These are phyloP conservation scores for Malthinus seriepunctatus DNA, from an alignment of 2,888 invertebrate genomes.

Conservation along the genomic window DNA sequence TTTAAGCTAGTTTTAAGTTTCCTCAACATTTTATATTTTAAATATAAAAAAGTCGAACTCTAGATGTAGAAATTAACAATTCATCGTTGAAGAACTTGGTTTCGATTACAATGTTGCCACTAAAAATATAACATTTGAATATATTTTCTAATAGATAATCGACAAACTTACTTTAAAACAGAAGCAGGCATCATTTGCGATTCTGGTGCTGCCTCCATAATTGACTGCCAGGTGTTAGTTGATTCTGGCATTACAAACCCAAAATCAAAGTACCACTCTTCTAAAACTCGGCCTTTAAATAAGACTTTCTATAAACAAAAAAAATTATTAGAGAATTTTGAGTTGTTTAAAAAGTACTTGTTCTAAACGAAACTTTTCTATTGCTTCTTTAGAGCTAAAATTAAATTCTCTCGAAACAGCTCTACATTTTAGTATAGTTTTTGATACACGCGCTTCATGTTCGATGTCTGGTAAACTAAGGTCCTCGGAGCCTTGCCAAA, in stretches of 20 bases:
- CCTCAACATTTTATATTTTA: constrained; percentile 47
- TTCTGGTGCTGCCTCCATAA: constrained; percentile 98
- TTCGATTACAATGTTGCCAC: constrained; percentile 95
- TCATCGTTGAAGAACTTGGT: constrained; percentile 97
- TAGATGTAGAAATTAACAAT: constrained; percentile 90
- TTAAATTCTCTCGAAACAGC: constrained; percentile 89
- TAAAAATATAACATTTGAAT: constrained; percentile 56
- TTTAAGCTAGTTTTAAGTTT: no score
- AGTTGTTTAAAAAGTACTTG: constrained; percentile 57
- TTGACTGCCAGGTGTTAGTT: constrained; percentile 98
- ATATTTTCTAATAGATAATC: constrained; percentile 2
- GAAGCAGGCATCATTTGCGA: constrained; percentile 99
- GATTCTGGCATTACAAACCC: constrained; percentile 98
- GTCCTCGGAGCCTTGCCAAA: constrained; percentile 98
- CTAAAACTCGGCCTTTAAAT: constrained; percentile 87
- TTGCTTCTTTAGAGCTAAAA: constrained; percentile 87
- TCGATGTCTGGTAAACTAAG: constrained; percentile 86
- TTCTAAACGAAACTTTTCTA: constrained; percentile 95
- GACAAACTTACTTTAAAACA: constrained; percentile 78
- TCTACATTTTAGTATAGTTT: constrained; percentile 92
- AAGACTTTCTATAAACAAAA: constrained; percentile 67
- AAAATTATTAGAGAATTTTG: neutral
- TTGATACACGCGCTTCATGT: constrained; percentile 97
- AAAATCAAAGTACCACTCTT: constrained; percentile 99
- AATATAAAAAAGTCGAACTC: constrained; percentile 93